Percentiles rank a stretch among this genome's conserved stretches.
These are phyloP conservation scores for Dromaius novaehollandiae DNA, from an alignment of 2,113 vertebrate species.

Conservation along the genomic window DNA sequence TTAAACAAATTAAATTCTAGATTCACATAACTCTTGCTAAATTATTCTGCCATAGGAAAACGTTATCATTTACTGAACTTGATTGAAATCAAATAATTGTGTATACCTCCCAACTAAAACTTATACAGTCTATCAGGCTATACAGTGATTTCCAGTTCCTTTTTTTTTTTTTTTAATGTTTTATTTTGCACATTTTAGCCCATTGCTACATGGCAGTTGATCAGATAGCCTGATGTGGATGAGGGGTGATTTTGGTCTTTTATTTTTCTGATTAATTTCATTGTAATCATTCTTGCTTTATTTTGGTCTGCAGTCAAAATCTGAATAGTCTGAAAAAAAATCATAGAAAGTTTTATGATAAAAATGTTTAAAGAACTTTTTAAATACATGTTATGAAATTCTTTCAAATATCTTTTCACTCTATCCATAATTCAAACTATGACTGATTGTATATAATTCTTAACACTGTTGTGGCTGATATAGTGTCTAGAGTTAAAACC, in stretches of 20 bases:
- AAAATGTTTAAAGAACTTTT: neutral
- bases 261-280: neutral
- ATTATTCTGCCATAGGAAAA: constrained; percentile 11
- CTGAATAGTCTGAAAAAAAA: neutral
- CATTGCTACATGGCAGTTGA: neutral
- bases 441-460: neutral
- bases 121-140: neutral
- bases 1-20: constrained; percentile 60
- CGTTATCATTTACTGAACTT: neutral
- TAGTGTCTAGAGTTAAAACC: neutral
- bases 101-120: neutral
- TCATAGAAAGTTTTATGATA: neutral
- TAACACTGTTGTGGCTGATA: neutral
- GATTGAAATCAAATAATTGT: neutral
- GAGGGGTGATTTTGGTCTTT: neutral
- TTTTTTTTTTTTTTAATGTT: neutral
- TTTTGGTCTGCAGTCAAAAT: neutral
- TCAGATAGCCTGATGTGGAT: neutral
- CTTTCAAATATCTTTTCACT: neutral
- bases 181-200: neutral
- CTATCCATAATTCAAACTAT: neutral
- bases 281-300: neutral
- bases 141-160: neutral
- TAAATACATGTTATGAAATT: neutral
- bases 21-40: constrained; percentile 10